Evolutionary conservation across 2,797 vertebrate species (phyloP), one percentile per base, ranked within the genome.

Genomic region (Pygocentrus nattereri): DNA sequence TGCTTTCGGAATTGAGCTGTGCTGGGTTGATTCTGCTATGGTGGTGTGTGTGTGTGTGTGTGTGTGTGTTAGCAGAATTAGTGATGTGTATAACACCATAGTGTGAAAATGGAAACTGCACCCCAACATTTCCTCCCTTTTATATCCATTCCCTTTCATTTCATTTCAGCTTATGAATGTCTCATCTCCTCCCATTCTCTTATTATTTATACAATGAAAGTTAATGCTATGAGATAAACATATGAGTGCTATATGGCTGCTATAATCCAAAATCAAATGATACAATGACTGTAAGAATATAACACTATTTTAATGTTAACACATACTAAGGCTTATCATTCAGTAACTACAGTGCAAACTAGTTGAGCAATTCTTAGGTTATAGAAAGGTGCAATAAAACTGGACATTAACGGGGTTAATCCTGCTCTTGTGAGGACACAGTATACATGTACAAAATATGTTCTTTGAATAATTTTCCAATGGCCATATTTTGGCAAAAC

Each of bases 71-170:
- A 56, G 71, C 5, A 23, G 27, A 72, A 30, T 56, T 59, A 21
- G 38, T 15, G 15, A 12, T 49, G 62, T 78, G 59, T 58, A 74
- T 58, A 16, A 74, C 31, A 52, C 21, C 75, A 59, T 38, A 27
- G 59, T 59, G 69, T 77, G 59, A 56, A 77, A 73, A 54, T 58
- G 81, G 47, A 74, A 74, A 61, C 61, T 47, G 49, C 52, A 34
- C 50, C 68, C 34, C 76, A 50, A 62, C 38, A 50, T 59, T 21
- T 19, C 11, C 30, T 15, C 19, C 30, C 71, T 73, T 49, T 56
- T 49, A n/a, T 38, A 5, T 19, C 70, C 21, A 41, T 59, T 68
- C 31, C 52, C 56, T 74, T 82, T 64, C 52, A 38, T 44, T 73
- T 62, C 69, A 44, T 52, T 67, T 82, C 50, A 58, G 75, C 44